Percentiles rank a stretch among this genome's conserved stretches.
Conservation (phyloP, 2,113 vertebrate species). For the Edolisoma coerulescens region DNA sequence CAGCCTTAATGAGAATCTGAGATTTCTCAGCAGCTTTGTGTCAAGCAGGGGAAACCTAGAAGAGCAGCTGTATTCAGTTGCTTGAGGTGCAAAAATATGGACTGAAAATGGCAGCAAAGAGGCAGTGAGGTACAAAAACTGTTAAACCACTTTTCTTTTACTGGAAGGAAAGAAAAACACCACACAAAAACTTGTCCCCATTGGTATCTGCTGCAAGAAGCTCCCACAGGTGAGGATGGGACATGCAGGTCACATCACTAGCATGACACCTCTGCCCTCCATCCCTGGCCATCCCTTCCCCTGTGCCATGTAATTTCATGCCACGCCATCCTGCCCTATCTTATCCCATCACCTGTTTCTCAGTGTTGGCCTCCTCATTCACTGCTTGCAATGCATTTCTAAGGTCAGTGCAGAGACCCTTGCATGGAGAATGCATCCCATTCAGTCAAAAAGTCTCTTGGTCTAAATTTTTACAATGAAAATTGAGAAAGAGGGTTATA, state of each 20-base stretch:
- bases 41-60: not conserved
- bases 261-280: not conserved
- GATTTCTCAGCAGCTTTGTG: conserved; percentile 1
- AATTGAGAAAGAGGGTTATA: not conserved
- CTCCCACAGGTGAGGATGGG: not conserved
- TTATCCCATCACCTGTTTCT: not conserved
- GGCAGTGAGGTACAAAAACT: not conserved
- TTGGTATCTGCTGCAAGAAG: not conserved
- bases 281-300: not conserved
- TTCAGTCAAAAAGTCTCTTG: not conserved
- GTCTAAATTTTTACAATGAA: not conserved
- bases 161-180: not conserved
- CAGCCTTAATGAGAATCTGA: not conserved
- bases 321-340: not conserved
- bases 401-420: not conserved
- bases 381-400: not conserved
- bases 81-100: not conserved
- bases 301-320: not conserved
- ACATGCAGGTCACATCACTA: not conserved
- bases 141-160: not conserved
- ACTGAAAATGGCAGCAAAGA: not conserved
- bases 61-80: not conserved
- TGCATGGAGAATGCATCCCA: not conserved
- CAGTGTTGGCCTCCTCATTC: not conserved
- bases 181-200: accelerated